These are phyloP conservation scores for Manis javanica DNA, from an alignment of 2,797 vertebrate species.

Conservation along the genomic window DNA sequence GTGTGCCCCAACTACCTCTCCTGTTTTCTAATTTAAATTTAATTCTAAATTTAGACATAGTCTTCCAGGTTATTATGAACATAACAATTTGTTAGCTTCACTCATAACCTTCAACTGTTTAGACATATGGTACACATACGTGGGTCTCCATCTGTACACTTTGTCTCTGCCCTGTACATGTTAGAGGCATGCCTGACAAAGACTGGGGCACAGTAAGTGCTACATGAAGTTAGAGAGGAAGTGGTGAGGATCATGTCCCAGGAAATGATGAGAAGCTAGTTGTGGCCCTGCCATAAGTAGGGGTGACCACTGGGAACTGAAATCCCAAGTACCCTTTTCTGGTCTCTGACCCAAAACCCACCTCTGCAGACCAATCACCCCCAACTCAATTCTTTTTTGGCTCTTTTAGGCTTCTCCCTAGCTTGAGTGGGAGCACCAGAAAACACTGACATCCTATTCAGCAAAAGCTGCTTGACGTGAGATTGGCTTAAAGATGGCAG, in stretches of 20 bases:
- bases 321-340: background rate
- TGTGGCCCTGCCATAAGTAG: background rate
- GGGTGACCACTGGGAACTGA: background rate
- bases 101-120: conserved; percentile 5
- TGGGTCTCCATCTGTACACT: background rate
- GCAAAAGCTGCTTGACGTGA: background rate
- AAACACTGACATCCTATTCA: conserved; percentile 33
- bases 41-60: conserved; percentile 18
- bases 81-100: conserved; percentile 18
- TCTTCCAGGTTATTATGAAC: background rate
- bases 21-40: no score
- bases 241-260: background rate
- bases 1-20: background rate
- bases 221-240: background rate
- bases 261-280: background rate
- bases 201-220: background rate
- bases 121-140: background rate
- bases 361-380: conserved; percentile 1
- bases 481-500: no score
- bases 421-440: background rate
- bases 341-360: background rate
- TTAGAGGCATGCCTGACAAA: background rate
- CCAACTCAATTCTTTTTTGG: conserved; percentile 28
- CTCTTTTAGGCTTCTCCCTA: background rate
- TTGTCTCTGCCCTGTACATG: background rate